Base-by-base conservation (phyloP, 1,140 invertebrate genomes). In the Diabrotica undecimpunctata region DNA sequence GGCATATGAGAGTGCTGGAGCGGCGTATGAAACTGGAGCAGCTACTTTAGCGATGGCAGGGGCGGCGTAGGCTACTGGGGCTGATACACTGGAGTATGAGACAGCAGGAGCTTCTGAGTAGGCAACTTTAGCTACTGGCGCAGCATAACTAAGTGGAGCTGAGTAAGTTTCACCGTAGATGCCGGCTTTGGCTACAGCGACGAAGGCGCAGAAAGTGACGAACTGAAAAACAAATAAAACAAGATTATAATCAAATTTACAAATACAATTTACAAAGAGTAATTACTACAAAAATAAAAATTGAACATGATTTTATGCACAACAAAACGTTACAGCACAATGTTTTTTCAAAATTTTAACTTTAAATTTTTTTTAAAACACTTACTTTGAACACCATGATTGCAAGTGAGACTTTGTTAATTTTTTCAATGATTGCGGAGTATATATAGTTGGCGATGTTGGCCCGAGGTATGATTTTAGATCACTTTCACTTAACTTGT, bases 91-190 rank as follows among this genome's bases (percentile, higher is more conserved):
- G 83, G 82, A 62, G 83, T 83, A 51, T 62, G 64, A 7, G 9
- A 81, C 79, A 25, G 81, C 81, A 12, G 80, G 74, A 9, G 80
- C 80, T 39, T 66, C 59, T 53, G 81, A 75, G 36, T 65, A 41
- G 13, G 64, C 64, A 7, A 64, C 64, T 8, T 59, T 61, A 14
- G 50, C 36, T 35, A 54, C 62, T 39, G 66, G 63, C 0, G 62
- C 53, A 52, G 60, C 66, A 51, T 69, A 66, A 14, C 66, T 63
- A 62, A 66, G 54, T 37, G 71, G 69, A 13, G 70, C 69, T 10
- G 62, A 38, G 77, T 76, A 82, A 14, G 75, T 73, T 25, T 25
- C 25, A 13, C 74, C 74, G n/a, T 67, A 25, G 25, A 25, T 51
- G 38, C 67, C 62, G 11, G 66, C 66, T 35, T 7, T 56, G 57